Base-by-base conservation (phyloP, 2,797 vertebrate species). In the Characodon lateralis region DNA sequence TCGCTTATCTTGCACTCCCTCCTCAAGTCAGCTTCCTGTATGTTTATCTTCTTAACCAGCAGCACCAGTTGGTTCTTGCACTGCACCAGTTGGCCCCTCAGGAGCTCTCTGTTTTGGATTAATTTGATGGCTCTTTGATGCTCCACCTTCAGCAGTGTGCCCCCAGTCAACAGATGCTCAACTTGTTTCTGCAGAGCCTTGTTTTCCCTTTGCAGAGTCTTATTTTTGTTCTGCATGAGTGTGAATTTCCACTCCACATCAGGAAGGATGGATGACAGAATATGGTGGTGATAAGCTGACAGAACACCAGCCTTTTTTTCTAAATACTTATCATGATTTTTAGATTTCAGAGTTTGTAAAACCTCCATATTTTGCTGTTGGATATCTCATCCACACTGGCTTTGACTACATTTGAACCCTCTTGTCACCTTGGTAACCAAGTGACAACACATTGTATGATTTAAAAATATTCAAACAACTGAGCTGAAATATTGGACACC, bases 111-210 rank as follows among this genome's bases (percentile, higher is more conserved):
- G 56, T 41, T 73, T 73, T 66, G 66, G 51, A 50, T 4, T 22
- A 10, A 1, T 24, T 41, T 56, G 5, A 46, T 18, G 35, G 39
- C n/a, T 35, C 20, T 75, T 8, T 68, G 41, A 6, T 20, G 63
- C 43, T 83, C 70, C 3, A 12, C 24, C 53, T 77, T 78, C 0
- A 84, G 12, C 12, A 28, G 66, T 16, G 74, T 28, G 0, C 24
- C 2, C 0, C 58, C 43, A 0, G 7, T 53, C 26, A 7, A 26
- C n/a, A 87, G 3, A 48, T 13, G 6, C 12, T 72, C 59, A 0
- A 83, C 22, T 20, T 68, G 81, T 16, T 12, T 74, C 66, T 65
- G 71, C 13, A 84, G 73, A 24, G 14, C 0, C 13, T 22, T 66
- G 1, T 66, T 66, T 12, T 41, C 63, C 3, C 0, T 74, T 71